Percentiles rank a stretch among this genome's conserved stretches.
These are phyloP conservation scores for Hexactinellida sp. DNA, from an alignment of 37 sponge, comb jelly and placozoan genomes.

Conservation along the genomic window DNA sequence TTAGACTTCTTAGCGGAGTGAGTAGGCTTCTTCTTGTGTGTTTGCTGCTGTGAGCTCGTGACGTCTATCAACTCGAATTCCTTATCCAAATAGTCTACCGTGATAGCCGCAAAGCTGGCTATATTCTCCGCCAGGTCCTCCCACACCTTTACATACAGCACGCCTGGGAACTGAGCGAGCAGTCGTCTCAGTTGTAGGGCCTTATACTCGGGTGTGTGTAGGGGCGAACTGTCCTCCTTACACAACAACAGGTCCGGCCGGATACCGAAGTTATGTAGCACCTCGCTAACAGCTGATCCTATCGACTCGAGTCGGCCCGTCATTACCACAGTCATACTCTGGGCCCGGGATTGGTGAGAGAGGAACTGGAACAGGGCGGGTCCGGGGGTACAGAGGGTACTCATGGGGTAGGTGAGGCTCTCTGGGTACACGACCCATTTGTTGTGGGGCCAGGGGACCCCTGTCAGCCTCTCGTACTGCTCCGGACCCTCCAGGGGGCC, in stretches of 20 bases:
- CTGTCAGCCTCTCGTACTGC: constrained; percentile 41
- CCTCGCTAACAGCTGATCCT: constrained; percentile 20
- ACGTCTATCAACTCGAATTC: constrained; percentile 59
- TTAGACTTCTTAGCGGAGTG: constrained; percentile 18
- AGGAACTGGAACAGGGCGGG: constrained; percentile 53
- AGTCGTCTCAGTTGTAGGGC: constrained; percentile 28
- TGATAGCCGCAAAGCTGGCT: constrained; percentile 28
- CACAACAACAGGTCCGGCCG: constrained; percentile 34
- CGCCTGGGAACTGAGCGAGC: constrained; percentile 28
- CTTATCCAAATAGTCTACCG: background rate
- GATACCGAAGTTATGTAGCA: constrained; percentile 31
- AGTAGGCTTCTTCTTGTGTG: constrained; percentile 9
- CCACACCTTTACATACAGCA: constrained; percentile 53
- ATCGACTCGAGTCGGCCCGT: constrained; percentile 43
- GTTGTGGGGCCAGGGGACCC: constrained; percentile 45
- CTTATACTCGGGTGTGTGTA: constrained; percentile 37
- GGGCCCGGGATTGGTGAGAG: constrained; percentile 27
- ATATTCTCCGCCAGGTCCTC: constrained; percentile 57
- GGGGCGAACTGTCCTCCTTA: constrained; percentile 27
- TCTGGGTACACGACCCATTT: constrained; percentile 51
- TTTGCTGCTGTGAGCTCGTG: background rate
- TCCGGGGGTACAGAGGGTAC: constrained; percentile 27
- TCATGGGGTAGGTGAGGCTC: constrained; percentile 60
- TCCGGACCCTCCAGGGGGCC: constrained; percentile 37
- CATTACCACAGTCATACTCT: constrained; percentile 43